Evolutionary conservation across 2,113 vertebrate species (phyloP).

Genomic region (Ancistrus triradiatus): DNA sequence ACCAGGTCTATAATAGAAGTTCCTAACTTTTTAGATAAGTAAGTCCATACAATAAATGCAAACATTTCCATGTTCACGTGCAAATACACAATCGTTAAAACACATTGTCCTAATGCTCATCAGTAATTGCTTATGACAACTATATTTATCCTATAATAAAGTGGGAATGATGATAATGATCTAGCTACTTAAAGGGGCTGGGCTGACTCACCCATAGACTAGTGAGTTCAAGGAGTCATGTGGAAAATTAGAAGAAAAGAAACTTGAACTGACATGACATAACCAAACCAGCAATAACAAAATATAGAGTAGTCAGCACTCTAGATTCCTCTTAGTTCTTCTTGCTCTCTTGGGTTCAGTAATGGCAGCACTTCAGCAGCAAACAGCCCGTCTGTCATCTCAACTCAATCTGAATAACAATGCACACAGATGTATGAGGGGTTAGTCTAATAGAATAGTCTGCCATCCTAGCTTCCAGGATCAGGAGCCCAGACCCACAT

Average conservation of each 20-base stretch:
- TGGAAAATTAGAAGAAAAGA: background rate
- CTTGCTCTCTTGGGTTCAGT: slow-evolving; percentile 26
- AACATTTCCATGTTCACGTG: background rate
- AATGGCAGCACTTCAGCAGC: slow-evolving; percentile 41
- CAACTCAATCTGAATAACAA: slow-evolving; percentile 54
- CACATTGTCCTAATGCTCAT: slow-evolving; percentile 37
- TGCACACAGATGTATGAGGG: slow-evolving; percentile 51
- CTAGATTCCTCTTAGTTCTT: background rate
- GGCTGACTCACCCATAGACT: background rate
- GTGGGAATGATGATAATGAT: slow-evolving; percentile 61
- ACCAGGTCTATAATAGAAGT: too few relatives aligned
- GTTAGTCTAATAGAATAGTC: slow-evolving; percentile 11
- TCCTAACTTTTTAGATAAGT: background rate
- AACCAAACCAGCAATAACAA: background rate
- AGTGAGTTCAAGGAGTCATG: background rate
- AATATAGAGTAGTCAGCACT: background rate
- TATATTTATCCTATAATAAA: slow-evolving; percentile 64
- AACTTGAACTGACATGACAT: too few relatives aligned
- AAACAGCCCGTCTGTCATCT: slow-evolving; percentile 38
- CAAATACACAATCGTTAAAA: background rate
- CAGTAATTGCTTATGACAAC: slow-evolving; percentile 56
- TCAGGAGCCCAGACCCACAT: slow-evolving; percentile 1
- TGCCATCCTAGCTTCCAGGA: slow-evolving; percentile 31
- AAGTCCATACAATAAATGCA: background rate
- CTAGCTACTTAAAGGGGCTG: slow-evolving; percentile 26